Conservation (phyloP, 2,797 vertebrate genomes). For the Xerus rutilus region DNA sequence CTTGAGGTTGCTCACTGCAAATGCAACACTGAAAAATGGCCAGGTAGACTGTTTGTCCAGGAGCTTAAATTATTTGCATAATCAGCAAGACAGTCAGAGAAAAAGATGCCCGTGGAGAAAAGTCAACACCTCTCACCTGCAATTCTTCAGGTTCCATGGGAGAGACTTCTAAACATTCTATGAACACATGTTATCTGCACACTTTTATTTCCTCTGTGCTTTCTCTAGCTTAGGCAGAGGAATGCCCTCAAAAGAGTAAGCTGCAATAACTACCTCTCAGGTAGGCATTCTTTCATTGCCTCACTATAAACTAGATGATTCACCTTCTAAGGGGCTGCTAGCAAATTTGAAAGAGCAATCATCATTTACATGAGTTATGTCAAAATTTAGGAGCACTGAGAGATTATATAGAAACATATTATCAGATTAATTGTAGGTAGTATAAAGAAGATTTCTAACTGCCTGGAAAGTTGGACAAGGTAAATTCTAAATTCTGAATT, state of each 20-base stretch:
- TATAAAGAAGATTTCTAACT: neutral
- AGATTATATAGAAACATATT: neutral
- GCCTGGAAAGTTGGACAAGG: neutral
- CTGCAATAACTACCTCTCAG: neutral
- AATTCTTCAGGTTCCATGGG: neutral
- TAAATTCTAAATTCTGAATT: slow-evolving; percentile 5
- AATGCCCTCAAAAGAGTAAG: neutral
- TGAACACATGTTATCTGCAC: neutral
- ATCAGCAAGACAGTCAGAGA: neutral
- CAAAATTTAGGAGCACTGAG: slow-evolving; percentile 19
- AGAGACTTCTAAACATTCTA: neutral
- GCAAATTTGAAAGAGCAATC: neutral
- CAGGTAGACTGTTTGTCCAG: neutral
- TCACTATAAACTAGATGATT: slow-evolving; percentile 25
- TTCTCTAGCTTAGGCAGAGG: neutral
- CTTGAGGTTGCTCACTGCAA: neutral
- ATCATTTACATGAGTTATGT: neutral
- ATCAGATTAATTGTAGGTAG: neutral
- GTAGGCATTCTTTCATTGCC: slow-evolving; percentile 1
- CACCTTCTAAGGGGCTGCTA: neutral
- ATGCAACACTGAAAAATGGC: neutral
- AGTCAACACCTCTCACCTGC: neutral
- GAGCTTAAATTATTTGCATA: neutral
- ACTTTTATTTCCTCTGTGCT: slow-evolving; percentile 2
- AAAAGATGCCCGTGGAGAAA: neutral